A percentile compares a stretch with the other conserved stretches of the same genome.
Evolutionary conservation across 2,113 vertebrate genomes (phyloP).

Genomic region (Porphyrio hochstetteri): DNA sequence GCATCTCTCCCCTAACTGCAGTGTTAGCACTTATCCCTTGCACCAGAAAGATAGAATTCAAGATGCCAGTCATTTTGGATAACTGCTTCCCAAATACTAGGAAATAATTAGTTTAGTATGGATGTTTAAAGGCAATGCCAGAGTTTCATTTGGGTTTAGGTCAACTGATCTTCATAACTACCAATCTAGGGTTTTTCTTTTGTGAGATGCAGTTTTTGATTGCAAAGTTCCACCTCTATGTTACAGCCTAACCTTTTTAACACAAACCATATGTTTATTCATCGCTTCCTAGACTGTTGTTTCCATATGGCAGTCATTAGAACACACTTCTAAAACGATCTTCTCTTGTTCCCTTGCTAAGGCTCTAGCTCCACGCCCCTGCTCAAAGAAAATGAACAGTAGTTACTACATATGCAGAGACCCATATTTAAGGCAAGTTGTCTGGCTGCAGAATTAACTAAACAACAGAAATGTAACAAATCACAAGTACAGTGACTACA

Average conservation of each 20-base stretch:
- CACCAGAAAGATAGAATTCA: not conserved
- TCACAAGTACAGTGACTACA: not conserved
- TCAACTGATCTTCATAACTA: not conserved
- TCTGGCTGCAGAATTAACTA: not conserved
- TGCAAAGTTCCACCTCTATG: not conserved
- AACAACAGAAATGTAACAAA: not conserved
- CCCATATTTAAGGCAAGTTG: not conserved
- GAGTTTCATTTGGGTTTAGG: not conserved
- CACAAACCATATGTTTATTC: not conserved
- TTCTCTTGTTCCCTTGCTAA: not conserved
- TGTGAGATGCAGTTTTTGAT: not conserved
- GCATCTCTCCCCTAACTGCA: not conserved
- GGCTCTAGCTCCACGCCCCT: not conserved
- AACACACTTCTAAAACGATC: not conserved
- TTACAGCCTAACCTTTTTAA: not conserved
- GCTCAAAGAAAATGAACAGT: not conserved
- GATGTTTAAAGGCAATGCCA: not conserved
- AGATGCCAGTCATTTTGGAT: not conserved
- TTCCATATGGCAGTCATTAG: constrained; percentile 1
- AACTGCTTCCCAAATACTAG: not conserved
- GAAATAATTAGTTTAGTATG: not conserved
- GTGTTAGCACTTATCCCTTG: not conserved
- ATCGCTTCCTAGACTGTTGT: not conserved
- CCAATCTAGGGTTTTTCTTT: not conserved
- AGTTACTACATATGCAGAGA: not conserved